Base-by-base conservation (phyloP, 2,113 vertebrate species). In the Labeo catla region DNA sequence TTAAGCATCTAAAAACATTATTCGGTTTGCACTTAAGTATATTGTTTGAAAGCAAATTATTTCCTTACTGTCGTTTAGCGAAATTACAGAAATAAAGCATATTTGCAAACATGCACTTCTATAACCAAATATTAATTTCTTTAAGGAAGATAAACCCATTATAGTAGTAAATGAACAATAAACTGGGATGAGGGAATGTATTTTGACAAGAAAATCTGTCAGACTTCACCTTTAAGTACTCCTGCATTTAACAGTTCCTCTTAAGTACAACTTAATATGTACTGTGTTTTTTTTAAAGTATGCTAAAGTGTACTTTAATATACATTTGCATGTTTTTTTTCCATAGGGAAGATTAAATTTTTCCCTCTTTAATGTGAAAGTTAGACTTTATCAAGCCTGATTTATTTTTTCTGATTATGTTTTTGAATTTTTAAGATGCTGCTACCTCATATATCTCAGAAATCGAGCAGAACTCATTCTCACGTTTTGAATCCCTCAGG, bases 401-500 rank as follows among this genome's bases (percentile, higher is more conserved):
- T 61, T 50, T 11, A 49, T 82, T 68, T 63, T 61, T 80, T 61
- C 1, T 4, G 16, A 21, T 59, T 19, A 13, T 13, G 8, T n/a
- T 43, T 36, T 34, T 50, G 45, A 47, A 28, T 23, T 47, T 21
- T 8, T 61, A 45, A 23, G 23, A 36, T 65, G 11, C 21, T 45
- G 12, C 8, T 70, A 8, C 28, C 3, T n/a, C 21, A n/a, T 68
- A 70, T 70, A 43, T 72, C 47, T 52, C 74, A 52, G 73, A 76
- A 76, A 76, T n/a, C 0, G 1, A 12, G 23, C 74, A 77, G 8
- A 36, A 45, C 50, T 54, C 34, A 23, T 70, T 49, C 21, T 50
- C 13, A 39, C 47, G 6, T 87, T 16, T 81, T 54, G 76, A 50
- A 91, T 61, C 23, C 82, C 79, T 11, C 89, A 98, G 97, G 95